phyloP scores from a whole-genome alignment of 2,888 invertebrate genomes.

The Drosophila colorata region DNA sequence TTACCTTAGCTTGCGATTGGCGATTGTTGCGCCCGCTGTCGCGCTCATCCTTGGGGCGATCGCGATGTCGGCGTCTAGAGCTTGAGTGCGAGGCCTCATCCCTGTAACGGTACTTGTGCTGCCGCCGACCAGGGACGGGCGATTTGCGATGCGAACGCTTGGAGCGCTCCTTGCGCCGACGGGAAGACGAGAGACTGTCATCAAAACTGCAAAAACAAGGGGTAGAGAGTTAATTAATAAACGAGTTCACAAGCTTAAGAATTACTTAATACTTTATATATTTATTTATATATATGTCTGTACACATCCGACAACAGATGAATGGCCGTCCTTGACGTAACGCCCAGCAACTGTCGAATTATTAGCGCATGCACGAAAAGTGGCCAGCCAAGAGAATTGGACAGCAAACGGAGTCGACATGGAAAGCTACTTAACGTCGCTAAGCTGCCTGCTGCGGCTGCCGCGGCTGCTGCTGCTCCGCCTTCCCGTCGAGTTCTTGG shows the following conservation, averaged over 20 bases:
- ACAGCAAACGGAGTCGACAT: slow-evolving; percentile 64
- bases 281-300: background rate
- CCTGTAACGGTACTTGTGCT: slow-evolving; percentile 88
- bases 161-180: slow-evolving; percentile 93
- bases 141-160: slow-evolving; percentile 94
- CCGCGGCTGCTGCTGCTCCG: slow-evolving; percentile 29
- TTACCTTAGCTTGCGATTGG: slow-evolving; percentile 85
- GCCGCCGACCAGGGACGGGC: slow-evolving; percentile 91
- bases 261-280: slow-evolving; percentile 42
- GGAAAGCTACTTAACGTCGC: slow-evolving; percentile 74
- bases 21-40: slow-evolving; percentile 83
- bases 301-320: slow-evolving; percentile 45
- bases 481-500: slow-evolving; percentile 54
- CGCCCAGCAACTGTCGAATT: slow-evolving; percentile 73
- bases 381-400: slow-evolving; percentile 55
- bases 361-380: slow-evolving; percentile 26
- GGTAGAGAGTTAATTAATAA: slow-evolving; percentile 42
- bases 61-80: slow-evolving; percentile 84
- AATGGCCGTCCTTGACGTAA: slow-evolving; percentile 78
- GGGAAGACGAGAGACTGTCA: slow-evolving; percentile 88
- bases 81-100: slow-evolving; percentile 84
- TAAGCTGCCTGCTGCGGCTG: slow-evolving; percentile 52
- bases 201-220: slow-evolving; percentile 80
- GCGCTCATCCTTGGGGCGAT: slow-evolving; percentile 84
- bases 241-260: slow-evolving; percentile 22